Base-by-base conservation (phyloP, 2,888 invertebrate genomes). In the Hypercompe scribonia region DNA sequence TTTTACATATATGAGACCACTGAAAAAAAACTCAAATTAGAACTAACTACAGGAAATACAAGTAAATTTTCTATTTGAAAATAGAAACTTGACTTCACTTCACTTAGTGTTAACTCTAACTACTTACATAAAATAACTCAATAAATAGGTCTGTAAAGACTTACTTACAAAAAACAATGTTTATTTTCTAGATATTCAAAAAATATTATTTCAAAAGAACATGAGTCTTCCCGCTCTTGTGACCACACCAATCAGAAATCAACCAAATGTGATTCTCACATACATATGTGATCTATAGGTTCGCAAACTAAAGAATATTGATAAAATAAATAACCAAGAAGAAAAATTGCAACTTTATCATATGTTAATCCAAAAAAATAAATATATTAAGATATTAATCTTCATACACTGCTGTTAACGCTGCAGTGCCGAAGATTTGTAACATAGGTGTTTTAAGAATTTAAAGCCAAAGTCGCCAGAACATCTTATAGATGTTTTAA, bases 1-100 rank as follows among this genome's bases (percentile, higher is more conserved):
- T 97, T 54, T 97, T 96, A 87, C 98, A 98, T 15, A 98, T 96
- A 81, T 97, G 96, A 75, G 96, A 94, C 97, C 97, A 97, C 97
- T 97, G 89, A 36, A 96, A 89, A 31, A 21, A 42, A 71, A 70
- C 36, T 7, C n/a, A 61, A 33, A 10, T 31, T 39, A 15, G 21
- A 33, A 39, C 7, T 24, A 39, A 50, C 10, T 54, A 54, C n/a
- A 54, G 11, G n/a, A 50, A 46, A 46, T 18, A 21, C 18, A 4
- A 18, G 5, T 5, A 21, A 24, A 24, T 50, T 24, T 8, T 50
- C n/a, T 50, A 50, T n/a, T 64, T 24, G 24, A 15, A 46, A 54
- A 11, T 11, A 34, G 13, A 36, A 28, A 31, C 18, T 65, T 34
- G 34, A 34, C 5, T 65, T 36, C 31, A 21, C 33, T 21, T 0